These are phyloP conservation scores for Cossypha niveicapilla DNA, from an alignment of 2,797 vertebrate species.

Conservation along the genomic window DNA sequence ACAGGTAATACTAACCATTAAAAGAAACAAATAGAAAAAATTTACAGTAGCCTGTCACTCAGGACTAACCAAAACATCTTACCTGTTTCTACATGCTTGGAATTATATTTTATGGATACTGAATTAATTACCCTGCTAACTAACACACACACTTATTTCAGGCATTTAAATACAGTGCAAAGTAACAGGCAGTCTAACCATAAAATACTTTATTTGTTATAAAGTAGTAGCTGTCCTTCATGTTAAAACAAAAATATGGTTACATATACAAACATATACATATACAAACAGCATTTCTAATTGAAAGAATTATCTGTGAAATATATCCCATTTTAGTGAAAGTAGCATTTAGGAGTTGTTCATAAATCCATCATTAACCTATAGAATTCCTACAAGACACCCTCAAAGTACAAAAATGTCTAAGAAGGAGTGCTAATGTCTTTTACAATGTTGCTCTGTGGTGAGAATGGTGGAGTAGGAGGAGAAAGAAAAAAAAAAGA, in stretches of 20 bases:
- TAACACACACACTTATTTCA: background rate
- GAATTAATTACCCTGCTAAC: background rate
- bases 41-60: background rate
- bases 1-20: background rate
- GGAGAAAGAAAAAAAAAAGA: background rate
- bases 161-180: background rate
- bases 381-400: background rate
- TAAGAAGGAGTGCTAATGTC: background rate
- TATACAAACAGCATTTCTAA: background rate
- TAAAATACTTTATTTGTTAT: background rate
- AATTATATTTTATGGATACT: background rate
- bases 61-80: background rate
- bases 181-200: background rate
- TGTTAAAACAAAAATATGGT: background rate
- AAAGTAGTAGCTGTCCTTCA: background rate
- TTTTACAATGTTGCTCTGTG: background rate
- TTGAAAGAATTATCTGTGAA: background rate
- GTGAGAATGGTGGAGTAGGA: background rate
- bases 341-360: background rate
- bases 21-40: background rate
- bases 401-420: background rate
- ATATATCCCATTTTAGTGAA: background rate
- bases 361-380: background rate
- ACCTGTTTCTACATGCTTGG: background rate
- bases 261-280: too few species aligned